Evolutionary conservation across 2,888 invertebrate genomes (phyloP), one percentile per base, ranked within the genome.

Genomic region (Linnaemya tessellans): DNA sequence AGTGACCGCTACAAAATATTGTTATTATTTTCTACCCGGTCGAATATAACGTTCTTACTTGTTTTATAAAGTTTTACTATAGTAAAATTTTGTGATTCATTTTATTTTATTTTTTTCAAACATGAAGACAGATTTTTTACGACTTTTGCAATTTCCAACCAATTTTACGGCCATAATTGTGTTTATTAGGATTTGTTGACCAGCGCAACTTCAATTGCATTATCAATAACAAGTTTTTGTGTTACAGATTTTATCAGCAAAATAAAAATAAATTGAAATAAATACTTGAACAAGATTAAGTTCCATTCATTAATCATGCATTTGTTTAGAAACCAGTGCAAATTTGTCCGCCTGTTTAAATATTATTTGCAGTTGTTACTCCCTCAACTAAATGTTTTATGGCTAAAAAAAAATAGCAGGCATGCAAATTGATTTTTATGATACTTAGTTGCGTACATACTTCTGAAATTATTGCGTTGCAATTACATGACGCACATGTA

Each of bases 401-500:
- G 25, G n/a, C 18, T 3, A 43, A 18, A 54, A 56, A 20, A 15
- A n/a, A n/a, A n/a, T n/a, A 7, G 41, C 22, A 13, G 11, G 0
- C 8, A 18, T 49, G n/a, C 60, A 15, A 49, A 80, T 10, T 54
- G 51, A 65, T 35, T 80, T 67, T 25, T 54, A n/a, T 38, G 10
- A n/a, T 68, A 54, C 38, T 65, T 51, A 3, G 71, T 41, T 54
- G 41, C 41, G 10, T 41, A 41, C 11, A 41, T 46, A 46, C 51
- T 46, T 73, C 30, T 68, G 13, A 49, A 43, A 30, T 65, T 56
- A 38, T 41, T 54, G 20, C 3, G 43, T 35, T 56, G 38, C 22
- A 46, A 38, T 80, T 58, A 54, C 25, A 62, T 54, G 54, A 81
- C 67, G 65, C 75, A 62, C 62, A 51, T 68, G 30, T 49, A 38